These are phyloP conservation scores for Cynodonichthys magdalenae DNA, from an alignment of 2,797 vertebrate species.

Conservation along the genomic window DNA sequence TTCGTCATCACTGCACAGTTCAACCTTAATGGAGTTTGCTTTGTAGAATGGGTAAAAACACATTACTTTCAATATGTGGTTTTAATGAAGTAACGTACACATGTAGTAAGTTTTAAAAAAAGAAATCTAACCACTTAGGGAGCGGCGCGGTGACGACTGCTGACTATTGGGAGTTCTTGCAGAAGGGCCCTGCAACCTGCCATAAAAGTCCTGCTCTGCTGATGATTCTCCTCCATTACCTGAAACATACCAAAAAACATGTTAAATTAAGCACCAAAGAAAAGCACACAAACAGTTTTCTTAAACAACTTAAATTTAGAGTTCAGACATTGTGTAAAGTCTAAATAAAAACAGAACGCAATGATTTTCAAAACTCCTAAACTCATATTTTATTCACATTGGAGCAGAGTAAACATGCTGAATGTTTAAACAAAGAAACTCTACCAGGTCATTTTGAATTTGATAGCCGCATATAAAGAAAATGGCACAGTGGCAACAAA, in stretches of 20 bases:
- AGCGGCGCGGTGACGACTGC: slow-evolving; percentile 90
- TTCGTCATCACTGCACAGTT: slow-evolving; percentile 94
- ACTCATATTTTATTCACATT: too few relatives aligned
- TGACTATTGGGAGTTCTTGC: slow-evolving; percentile 93
- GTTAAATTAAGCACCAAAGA: slow-evolving; percentile 37
- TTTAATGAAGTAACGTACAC: neutral
- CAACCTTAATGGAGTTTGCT: slow-evolving; percentile 96
- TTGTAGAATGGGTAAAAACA: slow-evolving; percentile 16
- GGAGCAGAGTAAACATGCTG: too few relatives aligned
- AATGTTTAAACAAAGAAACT: too few relatives aligned
- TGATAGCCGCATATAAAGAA: too few relatives aligned
- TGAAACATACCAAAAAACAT: slow-evolving; percentile 67
- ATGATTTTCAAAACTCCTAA: too few relatives aligned
- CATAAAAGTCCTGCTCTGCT: slow-evolving; percentile 91
- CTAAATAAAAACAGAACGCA: too few relatives aligned
- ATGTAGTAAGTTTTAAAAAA: neutral
- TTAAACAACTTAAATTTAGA: neutral
- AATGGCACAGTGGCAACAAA: too few relatives aligned
- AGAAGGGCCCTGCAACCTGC: slow-evolving; percentile 83
- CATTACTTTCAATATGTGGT: neutral
- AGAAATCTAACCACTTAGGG: slow-evolving; percentile 86
- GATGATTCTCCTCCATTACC: slow-evolving; percentile 92
- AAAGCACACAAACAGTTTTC: slow-evolving; percentile 31
- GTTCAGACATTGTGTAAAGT: too few relatives aligned
- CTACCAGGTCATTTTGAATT: too few relatives aligned